phyloP scores from a whole-genome alignment of 2,888 invertebrate genomes.

The Meandrusa payeni region DNA sequence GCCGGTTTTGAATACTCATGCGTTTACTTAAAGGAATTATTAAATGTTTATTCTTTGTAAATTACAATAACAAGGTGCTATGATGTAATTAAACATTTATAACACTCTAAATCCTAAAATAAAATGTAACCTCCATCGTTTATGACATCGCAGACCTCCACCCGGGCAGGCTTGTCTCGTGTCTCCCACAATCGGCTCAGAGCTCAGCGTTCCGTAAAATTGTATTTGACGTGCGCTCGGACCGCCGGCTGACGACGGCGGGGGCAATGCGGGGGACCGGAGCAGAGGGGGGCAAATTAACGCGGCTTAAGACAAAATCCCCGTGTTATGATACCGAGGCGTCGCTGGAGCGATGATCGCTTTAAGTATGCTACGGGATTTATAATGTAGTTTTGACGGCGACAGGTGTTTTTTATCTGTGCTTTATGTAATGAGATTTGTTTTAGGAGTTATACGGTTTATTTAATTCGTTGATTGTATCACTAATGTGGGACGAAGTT shows the following conservation, averaged over 20 bases:
- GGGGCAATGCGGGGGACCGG: slow-evolving; percentile 12
- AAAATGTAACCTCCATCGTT: slow-evolving; percentile 38
- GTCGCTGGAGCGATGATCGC: slow-evolving; percentile 53
- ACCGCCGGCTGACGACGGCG: slow-evolving; percentile 36
- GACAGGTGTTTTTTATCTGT: slow-evolving; percentile 43
- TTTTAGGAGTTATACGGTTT: not conserved
- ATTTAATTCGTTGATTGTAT: too few relatives aligned
- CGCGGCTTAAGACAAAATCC: slow-evolving; percentile 71
- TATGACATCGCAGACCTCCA: slow-evolving; percentile 18
- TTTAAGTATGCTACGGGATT: slow-evolving; percentile 58
- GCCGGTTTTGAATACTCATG: too few relatives aligned
- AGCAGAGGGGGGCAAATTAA: slow-evolving; percentile 49
- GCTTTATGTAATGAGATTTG: slow-evolving; percentile 16
- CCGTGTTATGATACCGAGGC: slow-evolving; percentile 68
- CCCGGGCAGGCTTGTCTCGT: slow-evolving; percentile 65
- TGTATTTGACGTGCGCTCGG: slow-evolving; percentile 76
- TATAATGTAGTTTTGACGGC: slow-evolving; percentile 31
- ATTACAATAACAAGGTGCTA: too few relatives aligned
- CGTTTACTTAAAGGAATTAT: too few relatives aligned
- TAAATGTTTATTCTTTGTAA: too few relatives aligned
- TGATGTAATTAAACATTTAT: too few relatives aligned
- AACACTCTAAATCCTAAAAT: slow-evolving; percentile 25
- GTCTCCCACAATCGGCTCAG: slow-evolving; percentile 79
- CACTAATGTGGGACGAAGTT: too few relatives aligned
- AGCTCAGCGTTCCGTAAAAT: slow-evolving; percentile 72